Percentiles rank a stretch among this genome's conserved stretches.
These are phyloP conservation scores for Zosterops hypoxanthus DNA, from an alignment of 2,113 vertebrate genomes.

Conservation along the genomic window DNA sequence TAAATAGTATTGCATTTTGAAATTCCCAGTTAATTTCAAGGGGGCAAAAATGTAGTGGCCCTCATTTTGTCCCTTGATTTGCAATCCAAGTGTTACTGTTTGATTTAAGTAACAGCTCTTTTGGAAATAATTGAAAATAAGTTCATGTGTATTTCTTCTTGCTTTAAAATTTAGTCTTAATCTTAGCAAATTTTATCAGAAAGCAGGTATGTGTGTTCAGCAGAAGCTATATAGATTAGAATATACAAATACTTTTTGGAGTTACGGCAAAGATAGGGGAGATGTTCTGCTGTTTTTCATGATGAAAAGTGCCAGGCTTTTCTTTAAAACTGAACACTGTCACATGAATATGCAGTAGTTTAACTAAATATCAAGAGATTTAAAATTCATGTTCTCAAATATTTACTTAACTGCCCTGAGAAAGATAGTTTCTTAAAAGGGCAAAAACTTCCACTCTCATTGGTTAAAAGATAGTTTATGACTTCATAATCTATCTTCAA, in stretches of 20 bases:
- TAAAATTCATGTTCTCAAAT: background rate
- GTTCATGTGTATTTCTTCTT: background rate
- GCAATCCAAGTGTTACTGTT: background rate
- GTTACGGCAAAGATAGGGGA: background rate
- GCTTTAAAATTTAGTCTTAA: background rate
- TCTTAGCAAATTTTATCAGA: background rate
- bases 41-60: background rate
- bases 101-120: background rate
- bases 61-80: background rate
- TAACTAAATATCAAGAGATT: background rate
- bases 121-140: background rate
- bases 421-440: background rate
- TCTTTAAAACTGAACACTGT: background rate
- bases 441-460: background rate
- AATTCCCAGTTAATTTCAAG: background rate
- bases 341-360: constrained; percentile 1
- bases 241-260: background rate
- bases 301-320: background rate
- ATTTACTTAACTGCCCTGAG: background rate
- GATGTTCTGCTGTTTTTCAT: background rate
- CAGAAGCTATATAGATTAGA: background rate
- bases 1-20: background rate
- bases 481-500: background rate
- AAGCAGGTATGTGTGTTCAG: background rate
- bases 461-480: background rate